Conservation (phyloP, 2,888 invertebrate genomes). For the Dione vanillae region DNA sequence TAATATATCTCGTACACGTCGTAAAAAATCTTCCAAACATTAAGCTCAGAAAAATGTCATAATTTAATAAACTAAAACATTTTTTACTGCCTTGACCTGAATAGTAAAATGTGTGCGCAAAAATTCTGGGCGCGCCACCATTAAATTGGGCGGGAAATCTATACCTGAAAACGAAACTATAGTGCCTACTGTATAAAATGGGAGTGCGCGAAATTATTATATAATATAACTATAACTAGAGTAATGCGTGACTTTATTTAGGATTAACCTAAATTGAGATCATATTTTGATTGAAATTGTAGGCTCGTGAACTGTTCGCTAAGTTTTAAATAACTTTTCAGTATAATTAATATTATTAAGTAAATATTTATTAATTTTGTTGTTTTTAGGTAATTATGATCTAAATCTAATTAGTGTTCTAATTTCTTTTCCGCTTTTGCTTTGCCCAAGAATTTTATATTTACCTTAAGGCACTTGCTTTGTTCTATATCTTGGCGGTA, state of each 20-base stretch:
- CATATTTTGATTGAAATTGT: too few relatives aligned
- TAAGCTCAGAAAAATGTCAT: not conserved
- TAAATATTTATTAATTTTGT: too few relatives aligned
- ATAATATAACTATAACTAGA: constrained; percentile 2
- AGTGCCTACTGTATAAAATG: constrained; percentile 7
- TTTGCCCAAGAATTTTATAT: too few relatives aligned
- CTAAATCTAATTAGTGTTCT: too few relatives aligned
- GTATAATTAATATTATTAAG: too few relatives aligned
- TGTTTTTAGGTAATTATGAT: too few relatives aligned
- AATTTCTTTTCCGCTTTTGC: too few relatives aligned
- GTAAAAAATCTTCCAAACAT: not conserved
- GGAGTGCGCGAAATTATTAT: not conserved
- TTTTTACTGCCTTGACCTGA: constrained; percentile 48
- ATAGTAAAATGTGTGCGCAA: constrained; percentile 52
- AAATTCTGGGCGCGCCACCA: constrained; percentile 53
- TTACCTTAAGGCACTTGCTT: not conserved
- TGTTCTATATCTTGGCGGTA: not conserved
- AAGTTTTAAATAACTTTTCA: too few relatives aligned
- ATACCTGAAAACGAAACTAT: constrained; percentile 46
- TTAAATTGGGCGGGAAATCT: constrained; percentile 52
- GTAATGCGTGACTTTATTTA: not conserved
- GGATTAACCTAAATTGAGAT: too few relatives aligned
- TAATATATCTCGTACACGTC: not conserved
- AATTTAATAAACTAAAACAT: constrained; percentile 32
- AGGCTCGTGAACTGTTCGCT: too few relatives aligned